phyloP scores from a whole-genome alignment of 2,113 vertebrate genomes.

The Tympanuchus pallidicinctus region DNA sequence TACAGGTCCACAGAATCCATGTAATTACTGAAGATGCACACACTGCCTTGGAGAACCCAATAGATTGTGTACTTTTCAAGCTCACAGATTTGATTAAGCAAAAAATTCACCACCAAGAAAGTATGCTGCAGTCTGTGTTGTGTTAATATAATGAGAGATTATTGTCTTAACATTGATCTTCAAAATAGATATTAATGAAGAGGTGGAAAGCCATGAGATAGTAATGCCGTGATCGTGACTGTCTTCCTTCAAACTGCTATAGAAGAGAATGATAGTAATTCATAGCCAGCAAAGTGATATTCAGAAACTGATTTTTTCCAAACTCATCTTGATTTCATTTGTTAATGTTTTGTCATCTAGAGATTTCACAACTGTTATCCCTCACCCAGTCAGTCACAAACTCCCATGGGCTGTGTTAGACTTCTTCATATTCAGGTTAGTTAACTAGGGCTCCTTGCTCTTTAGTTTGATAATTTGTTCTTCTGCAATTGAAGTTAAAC shows the following conservation, averaged over 20 bases:
- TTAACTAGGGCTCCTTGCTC: background rate
- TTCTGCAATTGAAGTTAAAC: constrained; percentile 18
- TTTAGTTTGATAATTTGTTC: background rate
- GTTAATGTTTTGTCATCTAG: background rate
- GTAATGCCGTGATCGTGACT: background rate
- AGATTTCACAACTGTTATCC: background rate
- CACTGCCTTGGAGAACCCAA: background rate
- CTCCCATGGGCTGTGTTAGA: background rate
- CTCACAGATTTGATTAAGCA: background rate
- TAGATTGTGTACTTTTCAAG: background rate
- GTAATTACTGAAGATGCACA: background rate
- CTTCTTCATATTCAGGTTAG: constrained; percentile 39
- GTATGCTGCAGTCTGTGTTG: background rate
- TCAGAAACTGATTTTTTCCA: background rate
- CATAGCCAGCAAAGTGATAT: background rate
- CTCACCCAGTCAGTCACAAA: background rate
- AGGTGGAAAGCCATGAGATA: background rate
- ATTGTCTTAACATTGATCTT: background rate
- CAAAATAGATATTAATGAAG: background rate
- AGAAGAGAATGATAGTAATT: background rate
- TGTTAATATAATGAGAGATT: background rate
- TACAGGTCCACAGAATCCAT: background rate
- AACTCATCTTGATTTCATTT: background rate
- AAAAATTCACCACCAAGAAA: background rate
- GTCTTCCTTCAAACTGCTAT: background rate